phyloP scores from a whole-genome alignment of 2,113 vertebrate species.

The Pelodiscus sinensis region DNA sequence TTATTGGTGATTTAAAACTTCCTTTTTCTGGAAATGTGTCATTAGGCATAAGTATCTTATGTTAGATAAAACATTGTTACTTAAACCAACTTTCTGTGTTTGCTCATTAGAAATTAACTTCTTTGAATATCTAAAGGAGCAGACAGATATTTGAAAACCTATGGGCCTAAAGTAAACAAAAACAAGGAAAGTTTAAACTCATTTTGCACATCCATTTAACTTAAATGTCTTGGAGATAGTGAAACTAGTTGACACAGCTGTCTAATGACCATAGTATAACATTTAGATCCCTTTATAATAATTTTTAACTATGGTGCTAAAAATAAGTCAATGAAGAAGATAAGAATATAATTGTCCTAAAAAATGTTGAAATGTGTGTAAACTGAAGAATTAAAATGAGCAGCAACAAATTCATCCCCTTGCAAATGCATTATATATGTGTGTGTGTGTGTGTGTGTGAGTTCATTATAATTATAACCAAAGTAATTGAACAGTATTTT shows the following conservation, averaged over 20 bases:
- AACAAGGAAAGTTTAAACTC: not conserved
- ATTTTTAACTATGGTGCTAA: not conserved
- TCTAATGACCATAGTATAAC: not conserved
- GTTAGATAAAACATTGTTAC: not conserved
- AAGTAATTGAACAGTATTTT: not conserved
- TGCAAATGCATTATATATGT: not conserved
- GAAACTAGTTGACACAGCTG: not conserved
- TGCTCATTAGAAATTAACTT: not conserved
- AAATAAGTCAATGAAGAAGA: not conserved
- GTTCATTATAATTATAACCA: not conserved
- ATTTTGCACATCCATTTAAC: not conserved
- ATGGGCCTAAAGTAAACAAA: not conserved
- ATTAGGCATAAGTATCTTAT: not conserved
- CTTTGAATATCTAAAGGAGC: not conserved
- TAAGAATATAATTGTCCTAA: fast-evolving
- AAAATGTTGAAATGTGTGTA: not conserved
- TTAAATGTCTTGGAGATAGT: not conserved
- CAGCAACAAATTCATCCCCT: not conserved
- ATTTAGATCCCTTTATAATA: not conserved
- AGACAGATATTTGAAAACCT: fast-evolving
- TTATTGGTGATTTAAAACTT: not conserved
- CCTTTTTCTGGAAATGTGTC: not conserved
- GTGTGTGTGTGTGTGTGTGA: no score
- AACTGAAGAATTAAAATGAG: not conserved
- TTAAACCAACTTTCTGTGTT: not conserved